Base-by-base conservation (phyloP, 2,888 invertebrate species). In the Microplitis manilae region DNA sequence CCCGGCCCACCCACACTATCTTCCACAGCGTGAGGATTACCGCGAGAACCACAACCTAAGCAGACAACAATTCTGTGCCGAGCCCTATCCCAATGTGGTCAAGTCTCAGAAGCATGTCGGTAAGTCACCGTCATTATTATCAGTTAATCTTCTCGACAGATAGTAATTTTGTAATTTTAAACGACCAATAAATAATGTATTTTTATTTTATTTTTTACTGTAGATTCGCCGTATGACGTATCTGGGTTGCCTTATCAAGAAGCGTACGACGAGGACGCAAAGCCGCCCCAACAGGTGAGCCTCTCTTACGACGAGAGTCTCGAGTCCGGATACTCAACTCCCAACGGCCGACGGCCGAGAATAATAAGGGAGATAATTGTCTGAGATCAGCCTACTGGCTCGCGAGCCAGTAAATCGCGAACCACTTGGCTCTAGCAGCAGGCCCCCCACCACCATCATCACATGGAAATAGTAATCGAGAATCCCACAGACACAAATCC, bases 341-440 rank as follows among this genome's bases (percentile, higher is more conserved):
- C 97, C 81, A 97, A 97, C 92, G 96, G 97, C 86, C 94, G 97
- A 89, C 96, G 96, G 87, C 94, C 97, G 84, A 93, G 97, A 89
- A 97, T 97, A 90, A 97, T 97, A 88, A 94, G 97, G 85, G 97
- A 97, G 91, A 97, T 97, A 91, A 97, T 97, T 91, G 97, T 97
- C 87, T 96, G 93, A 93, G 89, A 90, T 81, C 88, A 89, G 84
- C 88, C 89, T 76, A 89, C 87, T 88, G 89, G 90, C 88, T 87
- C 88, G 82, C 85, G 89, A 83, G 88, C 89, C 89, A 89, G 89
- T 78, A 88, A 87, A 83, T 86, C 89, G 81, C 85, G 88, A 76
- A 89, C 89, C 64, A 89, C 89, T 73, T 90, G 90, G 90, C 89
- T 90, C 87, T 90, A 90, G 90, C 89, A 89, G 87, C 85, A 89